Evolutionary conservation across 2,888 invertebrate species (phyloP), one percentile per base, ranked within the genome.

Genomic region (Mellilla xanthometata): DNA sequence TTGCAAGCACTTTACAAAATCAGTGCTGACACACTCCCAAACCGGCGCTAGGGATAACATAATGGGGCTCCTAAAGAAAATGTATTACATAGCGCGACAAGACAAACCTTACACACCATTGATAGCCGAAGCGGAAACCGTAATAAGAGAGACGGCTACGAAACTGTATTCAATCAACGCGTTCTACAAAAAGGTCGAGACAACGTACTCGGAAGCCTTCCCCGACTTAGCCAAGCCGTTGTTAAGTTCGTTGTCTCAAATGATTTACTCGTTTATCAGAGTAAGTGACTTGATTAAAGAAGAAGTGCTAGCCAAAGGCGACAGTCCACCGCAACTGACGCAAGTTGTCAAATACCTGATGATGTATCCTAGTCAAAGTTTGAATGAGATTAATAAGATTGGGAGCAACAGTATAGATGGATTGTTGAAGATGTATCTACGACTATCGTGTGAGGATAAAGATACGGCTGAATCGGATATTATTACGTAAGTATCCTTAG

Each of bases 141-240:
- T 76, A 0, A 56, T 89, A 0, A 83, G 81, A 57, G 87, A 91
- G 60, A 81, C 85, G 0, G 58, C 80, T 1, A 88, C 84, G 0
- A 91, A 92, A 91, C 70, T 90, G 15, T 76, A 84, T 50, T 93
- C 93, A 0, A 74, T 91, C 4, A 81, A 89, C 40, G 87, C 84
- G 23, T 93, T 93, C 65, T 84, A 90, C 28, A 86, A 85, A 34
- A 91, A 90, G 62, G 68, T 94, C 13, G 87, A 92, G 12, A 75
- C 65, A 2, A 76, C 75, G 0, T 94, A 92, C 67, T 81, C 91
- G 0, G 84, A 91, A 2, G 92, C 92, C n/a, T 97, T 96, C 68
- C 94, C 94, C 0, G 97, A 97, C 72, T 85, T 97, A 38, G 91
- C 94, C 0, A 91, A 93, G 48, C 96, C 96, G 0, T 79, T 97